Evolutionary conservation across 2,797 vertebrate species (phyloP).

Genomic region (Xyrichtys novacula): DNA sequence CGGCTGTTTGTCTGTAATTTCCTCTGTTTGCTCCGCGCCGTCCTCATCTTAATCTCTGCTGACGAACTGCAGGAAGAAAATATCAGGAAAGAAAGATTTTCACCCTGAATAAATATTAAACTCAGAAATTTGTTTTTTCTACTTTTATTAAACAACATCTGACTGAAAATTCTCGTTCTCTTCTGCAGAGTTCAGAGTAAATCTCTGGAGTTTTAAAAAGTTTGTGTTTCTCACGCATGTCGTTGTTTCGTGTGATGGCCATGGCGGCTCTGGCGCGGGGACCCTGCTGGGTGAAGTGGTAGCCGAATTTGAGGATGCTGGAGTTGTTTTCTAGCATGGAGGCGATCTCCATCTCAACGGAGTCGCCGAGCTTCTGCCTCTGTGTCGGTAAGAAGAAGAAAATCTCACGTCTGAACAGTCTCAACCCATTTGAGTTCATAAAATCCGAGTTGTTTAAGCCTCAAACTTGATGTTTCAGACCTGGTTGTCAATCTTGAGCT

Average conservation of each 20-base stretch:
- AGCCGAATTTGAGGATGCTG: constrained; percentile 92
- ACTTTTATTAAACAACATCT: too few species aligned
- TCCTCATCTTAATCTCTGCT: constrained; percentile 86
- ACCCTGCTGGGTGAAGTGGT: constrained; percentile 96
- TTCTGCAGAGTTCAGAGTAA: too few species aligned
- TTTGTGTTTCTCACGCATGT: constrained; percentile 88
- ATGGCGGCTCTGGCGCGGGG: constrained; percentile 92
- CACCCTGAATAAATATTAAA: too few species aligned
- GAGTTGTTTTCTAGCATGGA: constrained; percentile 94
- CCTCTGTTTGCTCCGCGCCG: constrained; percentile 12
- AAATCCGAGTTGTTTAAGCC: too few species aligned
- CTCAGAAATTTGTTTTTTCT: too few species aligned
- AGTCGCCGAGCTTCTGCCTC: constrained; percentile 93
- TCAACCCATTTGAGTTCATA: too few species aligned
- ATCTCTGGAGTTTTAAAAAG: too few species aligned
- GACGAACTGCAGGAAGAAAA: constrained; percentile 79
- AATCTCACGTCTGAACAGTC: not conserved
- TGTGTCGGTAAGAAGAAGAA: constrained; percentile 52
- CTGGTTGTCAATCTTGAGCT: constrained; percentile 97
- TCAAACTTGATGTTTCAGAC: too few species aligned
- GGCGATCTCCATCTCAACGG: constrained; percentile 96
- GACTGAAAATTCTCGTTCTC: too few species aligned
- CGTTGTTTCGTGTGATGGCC: constrained; percentile 94
- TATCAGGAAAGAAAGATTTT: not conserved
- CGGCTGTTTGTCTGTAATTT: constrained; percentile 5